Conservation (phyloP, 1,140 invertebrate species). For the Goniozus legneri region DNA sequence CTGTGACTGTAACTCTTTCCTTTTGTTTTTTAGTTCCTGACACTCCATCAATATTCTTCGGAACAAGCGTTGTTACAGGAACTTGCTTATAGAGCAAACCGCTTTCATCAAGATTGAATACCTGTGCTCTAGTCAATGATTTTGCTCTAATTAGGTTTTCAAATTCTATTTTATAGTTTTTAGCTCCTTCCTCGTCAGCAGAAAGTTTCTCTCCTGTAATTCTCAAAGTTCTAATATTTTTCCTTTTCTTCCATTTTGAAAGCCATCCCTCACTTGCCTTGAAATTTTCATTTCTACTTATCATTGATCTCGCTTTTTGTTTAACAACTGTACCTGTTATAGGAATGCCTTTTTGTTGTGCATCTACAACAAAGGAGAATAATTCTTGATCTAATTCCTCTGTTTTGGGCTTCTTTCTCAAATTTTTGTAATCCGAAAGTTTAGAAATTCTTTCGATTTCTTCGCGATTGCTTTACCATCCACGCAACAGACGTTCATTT, state of each 20-base stretch:
- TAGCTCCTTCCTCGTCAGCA: slow-evolving; percentile 8
- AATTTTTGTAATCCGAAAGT: neutral
- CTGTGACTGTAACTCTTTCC: slow-evolving; percentile 15
- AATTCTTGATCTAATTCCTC: neutral
- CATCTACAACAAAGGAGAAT: neutral
- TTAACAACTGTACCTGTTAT: neutral
- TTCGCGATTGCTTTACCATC: neutral
- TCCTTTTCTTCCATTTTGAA: slow-evolving; percentile 1
- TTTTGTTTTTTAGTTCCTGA: slow-evolving; percentile 16
- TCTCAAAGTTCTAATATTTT: neutral
- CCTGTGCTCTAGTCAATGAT: slow-evolving; percentile 7
- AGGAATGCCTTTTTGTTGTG: neutral
- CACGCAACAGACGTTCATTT: neutral
- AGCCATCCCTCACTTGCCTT: neutral
- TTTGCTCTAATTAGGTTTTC: slow-evolving; percentile 5
- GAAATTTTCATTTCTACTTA: neutral
- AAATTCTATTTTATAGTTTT: slow-evolving; percentile 5
- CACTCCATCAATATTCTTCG: neutral
- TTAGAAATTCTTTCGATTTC: neutral
- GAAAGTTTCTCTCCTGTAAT: slow-evolving; percentile 10
- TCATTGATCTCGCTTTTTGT: neutral
- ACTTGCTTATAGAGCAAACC: slow-evolving; percentile 4
- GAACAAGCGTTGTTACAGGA: slow-evolving; percentile 5
- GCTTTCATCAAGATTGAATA: slow-evolving; percentile 11
- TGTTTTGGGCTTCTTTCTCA: neutral